A percentile compares a stretch with the other conserved stretches of the same genome.
These are phyloP conservation scores for Sinocyclocheilus maitianheensis DNA, from an alignment of 2,113 vertebrate genomes.

Conservation along the genomic window DNA sequence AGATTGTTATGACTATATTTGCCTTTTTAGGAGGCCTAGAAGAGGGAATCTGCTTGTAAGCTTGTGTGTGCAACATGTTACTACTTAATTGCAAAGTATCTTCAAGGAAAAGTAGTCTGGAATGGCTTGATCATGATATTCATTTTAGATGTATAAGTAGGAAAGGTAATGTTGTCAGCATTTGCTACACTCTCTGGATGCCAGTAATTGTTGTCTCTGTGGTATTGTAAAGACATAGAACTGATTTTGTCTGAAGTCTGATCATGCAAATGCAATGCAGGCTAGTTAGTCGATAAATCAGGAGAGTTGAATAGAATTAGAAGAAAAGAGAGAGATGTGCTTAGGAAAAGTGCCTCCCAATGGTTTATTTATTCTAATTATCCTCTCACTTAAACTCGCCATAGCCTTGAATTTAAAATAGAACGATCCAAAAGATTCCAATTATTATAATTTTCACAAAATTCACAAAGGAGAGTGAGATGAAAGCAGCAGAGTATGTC, in stretches of 20 bases:
- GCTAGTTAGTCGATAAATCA: conserved; percentile 39
- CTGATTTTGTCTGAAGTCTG: conserved; percentile 46
- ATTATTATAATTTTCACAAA: conserved; percentile 49
- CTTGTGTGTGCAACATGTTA: neutral
- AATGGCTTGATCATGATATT: neutral
- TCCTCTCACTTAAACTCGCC: conserved; percentile 70
- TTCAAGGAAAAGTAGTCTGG: conserved; percentile 9
- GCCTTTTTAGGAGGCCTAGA: neutral
- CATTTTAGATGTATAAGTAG: neutral
- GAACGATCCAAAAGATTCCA: conserved; percentile 44
- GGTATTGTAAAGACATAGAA: conserved; percentile 32
- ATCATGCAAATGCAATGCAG: conserved; percentile 42
- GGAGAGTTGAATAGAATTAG: conserved; percentile 50
- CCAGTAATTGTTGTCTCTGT: conserved; percentile 14
- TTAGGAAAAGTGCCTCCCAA: conserved; percentile 63
- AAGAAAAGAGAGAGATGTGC: conserved; percentile 59
- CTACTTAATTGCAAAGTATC: neutral
- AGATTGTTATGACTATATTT: neutral
- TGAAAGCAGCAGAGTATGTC: conserved; percentile 29
- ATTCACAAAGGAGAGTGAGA: conserved; percentile 38
- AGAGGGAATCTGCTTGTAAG: neutral
- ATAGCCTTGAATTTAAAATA: conserved; percentile 48
- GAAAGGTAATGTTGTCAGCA: conserved; percentile 8
- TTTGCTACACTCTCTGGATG: conserved; percentile 6
- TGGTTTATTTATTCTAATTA: conserved; percentile 81